Base-by-base conservation (phyloP, 2,888 invertebrate genomes). In the Thymelicus lineola region DNA sequence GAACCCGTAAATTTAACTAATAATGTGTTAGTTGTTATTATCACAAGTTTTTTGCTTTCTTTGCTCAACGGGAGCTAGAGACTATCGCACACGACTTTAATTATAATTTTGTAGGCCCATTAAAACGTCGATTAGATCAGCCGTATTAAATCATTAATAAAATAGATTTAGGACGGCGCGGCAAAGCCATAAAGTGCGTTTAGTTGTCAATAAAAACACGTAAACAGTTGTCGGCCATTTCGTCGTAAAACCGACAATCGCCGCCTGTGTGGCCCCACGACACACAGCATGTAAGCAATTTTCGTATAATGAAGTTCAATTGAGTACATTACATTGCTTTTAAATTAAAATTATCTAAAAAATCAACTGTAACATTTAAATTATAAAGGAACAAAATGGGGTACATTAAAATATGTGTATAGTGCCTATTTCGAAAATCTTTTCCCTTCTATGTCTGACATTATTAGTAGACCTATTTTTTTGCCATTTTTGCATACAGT, bases 131-230 rank as follows among this genome's bases (percentile, higher is more conserved):
- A 77, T 75, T 68, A 75, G 73, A 71, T 75, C 75, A 55, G 80
- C 79, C 75, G 76, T 76, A 84, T 85, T 80, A 85, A 86, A 86
- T 86, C 87, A 86, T 85, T 81, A 80, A 82, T 82, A 84, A 84
- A 88, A 86, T 84, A 85, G 82, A 86, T 87, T 88, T 82, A 85
- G 81, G 82, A 78, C 76, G 79, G 76, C 76, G 75, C 70, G 73
- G 73, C 46, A 45, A 55, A 79, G 83, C 82, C 75, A 77, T 88
- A 86, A 88, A 88, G 75, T 80, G 76, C 78, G 80, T 85, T 85
- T 84, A 82, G 83, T 84, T 83, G 85, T 85, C 88, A 80, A 87
- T 88, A 88, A 88, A 87, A 80, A 79, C 76, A 80, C 80, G 82
- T 86, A 82, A 87, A 87, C 83, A 81, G 83, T 83, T 82, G 85